These are phyloP conservation scores for Trissoscelio sp. DNA, from an alignment of 2,888 invertebrate species.

Conservation along the genomic window DNA sequence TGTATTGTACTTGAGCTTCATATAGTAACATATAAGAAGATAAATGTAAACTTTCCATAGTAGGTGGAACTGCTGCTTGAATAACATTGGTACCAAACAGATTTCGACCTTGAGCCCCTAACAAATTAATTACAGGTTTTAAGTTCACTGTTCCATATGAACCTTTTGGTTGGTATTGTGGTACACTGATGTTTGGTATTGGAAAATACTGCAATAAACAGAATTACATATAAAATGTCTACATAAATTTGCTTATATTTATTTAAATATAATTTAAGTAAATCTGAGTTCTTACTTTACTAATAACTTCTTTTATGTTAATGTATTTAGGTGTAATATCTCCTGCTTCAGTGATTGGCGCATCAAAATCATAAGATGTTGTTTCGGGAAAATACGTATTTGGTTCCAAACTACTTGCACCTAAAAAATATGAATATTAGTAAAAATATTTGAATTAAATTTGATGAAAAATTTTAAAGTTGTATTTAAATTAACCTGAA, in stretches of 20 bases:
- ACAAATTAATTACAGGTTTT: conserved; percentile 83
- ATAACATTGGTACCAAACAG: conserved; percentile 79
- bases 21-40: conserved; percentile 84
- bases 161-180: conserved; percentile 85
- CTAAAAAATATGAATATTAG: too few relatives aligned
- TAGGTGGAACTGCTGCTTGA: conserved; percentile 83
- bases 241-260: neutral
- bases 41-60: conserved; percentile 84
- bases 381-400: conserved; percentile 88
- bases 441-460: too few relatives aligned
- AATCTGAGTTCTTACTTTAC: conserved; percentile 84
- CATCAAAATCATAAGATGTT: conserved; percentile 96
- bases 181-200: conserved; percentile 84
- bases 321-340: conserved; percentile 94
- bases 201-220: conserved; percentile 84
- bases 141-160: conserved; percentile 87
- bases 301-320: conserved; percentile 87
- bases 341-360: conserved; percentile 94
- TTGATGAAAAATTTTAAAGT: too few relatives aligned
- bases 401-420: too few relatives aligned
- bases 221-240: neutral
- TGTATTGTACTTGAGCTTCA: conserved; percentile 78
- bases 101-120: conserved; percentile 73
- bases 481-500: too few relatives aligned
- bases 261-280: too few relatives aligned